Base-by-base conservation (phyloP, 2,797 vertebrate genomes). In the Dryobates pubescens region DNA sequence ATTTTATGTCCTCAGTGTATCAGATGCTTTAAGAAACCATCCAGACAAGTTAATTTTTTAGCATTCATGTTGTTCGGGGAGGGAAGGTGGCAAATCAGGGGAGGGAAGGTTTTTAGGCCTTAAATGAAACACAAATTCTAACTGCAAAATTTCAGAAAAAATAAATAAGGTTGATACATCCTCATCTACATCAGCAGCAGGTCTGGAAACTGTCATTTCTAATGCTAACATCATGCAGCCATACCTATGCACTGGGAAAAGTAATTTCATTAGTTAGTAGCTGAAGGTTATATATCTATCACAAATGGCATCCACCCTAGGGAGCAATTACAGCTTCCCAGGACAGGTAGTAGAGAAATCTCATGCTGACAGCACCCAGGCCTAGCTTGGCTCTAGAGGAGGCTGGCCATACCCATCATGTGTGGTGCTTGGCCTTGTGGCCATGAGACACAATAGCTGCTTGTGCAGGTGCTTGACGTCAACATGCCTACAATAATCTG, bases 331-430 rank as follows among this genome's bases (percentile, higher is more conserved):
- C 58, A 82, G 32, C 30, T 67, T 81, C 45, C 38, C n/a, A 65
- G 91, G 80, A 77, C 91, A 92, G 75, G 75, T 23, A 86, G 56
- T 7, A 69, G 51, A 30, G 63, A 62, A 78, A 78, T 56, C 80
- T 82, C 67, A 53, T 41, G 30, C 63, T 0, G 1, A 47, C 70
- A 75, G 62, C 0, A 0, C 73, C 80, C 59, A 69, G 49, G 59
- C 70, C 88, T 70, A 86, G 64, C 80, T 43, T 89, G 93, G 59
- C 85, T 89, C 86, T 83, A 63, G 19, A 81, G 86, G 73, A 81
- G 36, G n/a, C 11, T 3, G 3, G 38, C 67, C 41, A 6, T 86
- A 73, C 63, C 82, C 85, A 38, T 68, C 77, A 6, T 3, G 5
- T 2, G 0, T 47, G 45, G 41, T 79, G 41, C 51, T 81, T 30